phyloP scores from a whole-genome alignment of 2,113 vertebrate species.

The Sceloporus undulatus region DNA sequence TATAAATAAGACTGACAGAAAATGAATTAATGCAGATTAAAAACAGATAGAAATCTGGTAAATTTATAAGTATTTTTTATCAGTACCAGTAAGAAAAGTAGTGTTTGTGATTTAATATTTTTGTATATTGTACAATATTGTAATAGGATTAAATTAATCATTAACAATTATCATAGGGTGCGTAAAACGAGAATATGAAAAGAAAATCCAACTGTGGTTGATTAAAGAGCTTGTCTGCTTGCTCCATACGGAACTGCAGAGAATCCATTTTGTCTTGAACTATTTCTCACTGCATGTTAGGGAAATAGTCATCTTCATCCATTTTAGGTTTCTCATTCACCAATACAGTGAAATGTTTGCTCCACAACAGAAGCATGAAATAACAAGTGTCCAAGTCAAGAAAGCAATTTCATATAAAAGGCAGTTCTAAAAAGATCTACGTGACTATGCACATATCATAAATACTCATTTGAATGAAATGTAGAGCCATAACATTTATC shows the following conservation, averaged over 20 bases:
- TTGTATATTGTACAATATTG: neutral
- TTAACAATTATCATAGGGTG: accelerated
- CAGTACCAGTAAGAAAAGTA: neutral
- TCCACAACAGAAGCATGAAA: neutral
- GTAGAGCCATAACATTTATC: too few relatives aligned
- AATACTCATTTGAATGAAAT: accelerated
- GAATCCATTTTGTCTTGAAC: conserved; percentile 51
- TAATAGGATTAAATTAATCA: neutral
- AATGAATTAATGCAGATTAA: neutral
- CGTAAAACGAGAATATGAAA: neutral
- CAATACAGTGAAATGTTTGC: neutral
- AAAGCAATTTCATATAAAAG: accelerated
- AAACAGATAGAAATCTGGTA: neutral
- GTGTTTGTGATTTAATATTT: neutral
- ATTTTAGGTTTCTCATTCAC: conserved; percentile 12
- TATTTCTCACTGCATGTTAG: neutral
- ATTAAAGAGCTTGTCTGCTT: accelerated
- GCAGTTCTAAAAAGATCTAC: accelerated
- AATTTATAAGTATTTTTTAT: neutral
- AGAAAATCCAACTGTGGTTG: neutral
- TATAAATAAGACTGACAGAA: neutral
- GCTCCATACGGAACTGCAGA: neutral
- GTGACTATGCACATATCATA: neutral
- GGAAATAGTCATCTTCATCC: conserved; percentile 47
- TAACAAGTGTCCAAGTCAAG: neutral